Conservation (phyloP, 53 echinoderm and acorn worm genomes). For the Patiria pectinifera region DNA sequence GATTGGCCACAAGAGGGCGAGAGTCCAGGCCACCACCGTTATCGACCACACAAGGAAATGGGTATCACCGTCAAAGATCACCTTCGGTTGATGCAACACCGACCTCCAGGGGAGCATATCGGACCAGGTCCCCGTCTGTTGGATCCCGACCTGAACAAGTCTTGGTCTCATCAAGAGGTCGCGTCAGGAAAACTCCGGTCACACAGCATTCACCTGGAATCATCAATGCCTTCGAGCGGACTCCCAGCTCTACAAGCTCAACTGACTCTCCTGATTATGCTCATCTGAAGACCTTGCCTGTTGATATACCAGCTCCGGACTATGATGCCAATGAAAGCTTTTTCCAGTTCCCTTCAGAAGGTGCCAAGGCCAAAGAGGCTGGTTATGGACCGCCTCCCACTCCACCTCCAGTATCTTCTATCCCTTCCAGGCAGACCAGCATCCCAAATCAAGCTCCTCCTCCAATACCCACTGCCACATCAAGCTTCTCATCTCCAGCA, state of each 20-base stretch:
- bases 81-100: conserved; percentile 27
- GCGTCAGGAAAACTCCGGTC: background rate
- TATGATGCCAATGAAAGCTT: conserved; percentile 57
- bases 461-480: background rate
- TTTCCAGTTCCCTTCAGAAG: conserved; percentile 36
- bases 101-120: background rate
- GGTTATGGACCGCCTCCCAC: conserved; percentile 46
- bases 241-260: conserved; percentile 18
- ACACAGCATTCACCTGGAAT: conserved; percentile 1
- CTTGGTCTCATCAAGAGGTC: conserved; percentile 20
- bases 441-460: conserved; percentile 30
- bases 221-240: background rate
- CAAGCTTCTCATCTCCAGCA: conserved; percentile 49
- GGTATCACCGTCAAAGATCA: conserved; percentile 30
- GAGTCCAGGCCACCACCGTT: conserved; percentile 9
- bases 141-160: conserved; percentile 13
- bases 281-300: conserved; percentile 52
- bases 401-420: conserved; percentile 60
- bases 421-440: conserved; percentile 16
- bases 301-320: conserved; percentile 75
- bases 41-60: conserved; percentile 5
- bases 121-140: conserved; percentile 28
- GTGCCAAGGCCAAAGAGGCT: conserved; percentile 6
- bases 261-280: conserved; percentile 4
- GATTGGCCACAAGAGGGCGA: conserved; percentile 6